Evolutionary conservation across 2,113 vertebrate species (phyloP).

Genomic region (Zapornia atra): DNA sequence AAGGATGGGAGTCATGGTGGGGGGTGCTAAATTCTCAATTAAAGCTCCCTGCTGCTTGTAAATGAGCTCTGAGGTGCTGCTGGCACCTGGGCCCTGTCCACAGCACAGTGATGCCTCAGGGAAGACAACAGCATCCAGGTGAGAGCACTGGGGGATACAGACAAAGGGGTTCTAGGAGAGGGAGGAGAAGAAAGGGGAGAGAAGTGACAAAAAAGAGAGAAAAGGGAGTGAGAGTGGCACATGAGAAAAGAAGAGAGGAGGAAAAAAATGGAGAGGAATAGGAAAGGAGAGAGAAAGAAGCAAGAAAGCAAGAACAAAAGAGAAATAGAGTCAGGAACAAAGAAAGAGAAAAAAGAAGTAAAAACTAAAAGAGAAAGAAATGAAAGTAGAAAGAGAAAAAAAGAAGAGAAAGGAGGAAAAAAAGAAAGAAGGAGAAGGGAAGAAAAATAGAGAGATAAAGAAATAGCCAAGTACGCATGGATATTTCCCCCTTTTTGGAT

Average conservation of each 20-base stretch:
- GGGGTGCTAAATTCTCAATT: not conserved
- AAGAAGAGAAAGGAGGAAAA: not conserved
- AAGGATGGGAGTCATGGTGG: not conserved
- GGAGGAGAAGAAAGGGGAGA: too few relatives aligned
- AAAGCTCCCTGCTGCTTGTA: not conserved
- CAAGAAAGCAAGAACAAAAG: too few relatives aligned
- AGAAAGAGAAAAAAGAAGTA: accelerated
- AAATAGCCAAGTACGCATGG: not conserved
- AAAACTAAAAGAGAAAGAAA: too few relatives aligned
- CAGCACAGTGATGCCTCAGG: not conserved
- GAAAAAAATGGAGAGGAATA: too few relatives aligned
- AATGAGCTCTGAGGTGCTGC: constrained; percentile 5
- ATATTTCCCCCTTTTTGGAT: not conserved
- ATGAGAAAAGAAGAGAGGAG: too few relatives aligned
- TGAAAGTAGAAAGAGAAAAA: too few relatives aligned
- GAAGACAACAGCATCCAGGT: accelerated
- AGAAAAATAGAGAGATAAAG: not conserved
- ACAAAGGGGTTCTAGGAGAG: not conserved
- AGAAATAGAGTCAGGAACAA: accelerated
- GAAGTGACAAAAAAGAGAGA: too few relatives aligned
- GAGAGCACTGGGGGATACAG: not conserved
- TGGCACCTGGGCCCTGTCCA: not conserved
- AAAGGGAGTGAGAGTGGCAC: too few relatives aligned
- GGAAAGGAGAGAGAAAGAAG: not conserved
- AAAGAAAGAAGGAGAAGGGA: not conserved